phyloP scores from a whole-genome alignment of 2,113 vertebrate genomes.

The Entosphenus tridentatus region DNA sequence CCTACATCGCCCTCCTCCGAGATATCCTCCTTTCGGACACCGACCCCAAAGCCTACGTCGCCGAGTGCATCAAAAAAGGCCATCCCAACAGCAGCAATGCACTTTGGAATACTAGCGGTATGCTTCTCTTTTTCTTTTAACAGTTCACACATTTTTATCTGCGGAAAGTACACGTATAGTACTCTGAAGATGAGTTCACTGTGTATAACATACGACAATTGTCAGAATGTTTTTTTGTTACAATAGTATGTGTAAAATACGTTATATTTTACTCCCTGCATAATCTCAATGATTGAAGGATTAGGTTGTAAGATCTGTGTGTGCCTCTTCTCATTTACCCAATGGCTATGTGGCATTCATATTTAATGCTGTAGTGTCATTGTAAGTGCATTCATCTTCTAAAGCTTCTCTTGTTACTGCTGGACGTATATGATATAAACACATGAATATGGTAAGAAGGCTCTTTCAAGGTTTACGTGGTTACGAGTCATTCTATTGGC shows the following conservation, averaged over 20 bases:
- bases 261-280: too few species aligned
- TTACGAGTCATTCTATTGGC: too few species aligned
- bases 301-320: too few species aligned
- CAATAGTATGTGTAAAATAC: neutral
- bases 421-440: too few species aligned
- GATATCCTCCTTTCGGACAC: slow-evolving; percentile 36
- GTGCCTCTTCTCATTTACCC: too few species aligned
- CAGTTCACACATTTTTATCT: neutral
- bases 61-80: slow-evolving; percentile 30
- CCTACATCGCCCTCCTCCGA: slow-evolving; percentile 34
- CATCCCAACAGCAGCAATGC: slow-evolving; percentile 22
- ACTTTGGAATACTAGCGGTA: slow-evolving; percentile 41
- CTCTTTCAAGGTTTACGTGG: too few species aligned
- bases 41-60: slow-evolving; percentile 30
- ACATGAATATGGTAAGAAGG: too few species aligned
- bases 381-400: too few species aligned
- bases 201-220: neutral
- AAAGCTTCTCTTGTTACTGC: too few species aligned
- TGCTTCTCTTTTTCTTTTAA: slow-evolving; percentile 12
- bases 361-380: too few species aligned
- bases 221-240: neutral
- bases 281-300: too few species aligned
- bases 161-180: neutral
- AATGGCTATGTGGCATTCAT: too few species aligned
- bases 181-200: neutral